Evolutionary conservation across 1,140 invertebrate genomes (phyloP), one percentile per base, ranked within the genome.

Genomic region (Drosophila biarmipes): DNA sequence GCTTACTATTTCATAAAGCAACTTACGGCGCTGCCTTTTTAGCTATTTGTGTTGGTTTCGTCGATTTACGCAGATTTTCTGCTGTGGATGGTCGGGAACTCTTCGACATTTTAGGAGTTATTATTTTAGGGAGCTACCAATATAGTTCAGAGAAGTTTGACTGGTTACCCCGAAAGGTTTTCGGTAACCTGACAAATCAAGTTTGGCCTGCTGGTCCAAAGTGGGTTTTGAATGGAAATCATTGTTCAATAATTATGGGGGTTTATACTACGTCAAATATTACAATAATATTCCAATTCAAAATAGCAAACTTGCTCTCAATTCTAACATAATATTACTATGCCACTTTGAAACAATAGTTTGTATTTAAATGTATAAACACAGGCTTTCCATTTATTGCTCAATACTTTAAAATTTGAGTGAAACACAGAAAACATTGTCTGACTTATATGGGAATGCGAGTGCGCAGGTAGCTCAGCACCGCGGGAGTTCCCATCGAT

Each of bases 381-480:
- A 43, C 10, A 43, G 2, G 8, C 1, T 4, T 12, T 43, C 43
- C 5, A 21, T 45, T 24, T 45, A 45, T 45, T 45, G 6, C 2
- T 0, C n/a, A 29, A 12, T 19, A 66, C 64, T 35, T 51, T 24
- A 11, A 1, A 64, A 43, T 64, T 55, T 67, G 0, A 35, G 21
- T 42, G n/a, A 0, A 12, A 4, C 11, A 5, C 10, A 21, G n/a
- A 7, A 34, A 19, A 6, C 12, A 21, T 12, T 10, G 3, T 29
- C 14, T 10, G 49, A 48, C 49, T 48, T 77, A 73, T 6, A 80
- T 73, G 15, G 95, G 95, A 90, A 98, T 97, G 54, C 96, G 94
- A 92, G 96, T 95, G 57, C 96, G 93, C 17, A 98, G 93, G 92
- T 98, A 98, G 2, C 95, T 94, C 64, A 98, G 92, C 27, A 98